A percentile compares a stretch with the other conserved stretches of the same genome.
Conservation (phyloP, 2,797 vertebrate species). For the Echiichthys vipera region DNA sequence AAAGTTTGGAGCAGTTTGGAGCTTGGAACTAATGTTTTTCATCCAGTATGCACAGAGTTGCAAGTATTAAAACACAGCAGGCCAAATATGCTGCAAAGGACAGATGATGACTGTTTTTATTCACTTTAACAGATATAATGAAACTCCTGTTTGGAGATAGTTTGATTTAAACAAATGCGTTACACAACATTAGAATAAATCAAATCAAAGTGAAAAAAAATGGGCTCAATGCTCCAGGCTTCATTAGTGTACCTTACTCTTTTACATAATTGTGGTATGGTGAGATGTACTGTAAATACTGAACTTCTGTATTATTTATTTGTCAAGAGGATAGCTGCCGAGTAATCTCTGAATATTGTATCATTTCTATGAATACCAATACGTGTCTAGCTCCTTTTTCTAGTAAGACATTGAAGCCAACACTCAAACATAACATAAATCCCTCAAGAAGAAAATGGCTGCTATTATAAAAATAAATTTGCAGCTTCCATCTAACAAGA, state of each 20-base stretch:
- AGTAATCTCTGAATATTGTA: slow-evolving; percentile 4
- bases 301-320: not conserved
- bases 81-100: not conserved
- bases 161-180: not conserved
- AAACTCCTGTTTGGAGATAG: not conserved
- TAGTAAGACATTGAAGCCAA: slow-evolving; percentile 38
- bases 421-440: slow-evolving; percentile 51
- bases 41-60: not conserved
- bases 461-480: slow-evolving; percentile 30
- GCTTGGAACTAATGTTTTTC: not conserved
- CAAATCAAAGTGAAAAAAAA: not conserved
- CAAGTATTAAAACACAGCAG: not conserved
- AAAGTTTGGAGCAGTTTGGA: not conserved
- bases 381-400: slow-evolving; percentile 41
- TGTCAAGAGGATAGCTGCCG: not conserved
- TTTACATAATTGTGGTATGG: not conserved
- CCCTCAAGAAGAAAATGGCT: not conserved
- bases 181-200: not conserved
- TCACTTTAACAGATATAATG: not conserved
- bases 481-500: slow-evolving; percentile 22
- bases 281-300: not conserved
- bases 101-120: not conserved
- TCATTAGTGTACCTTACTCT: not conserved
- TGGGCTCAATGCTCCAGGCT: not conserved
- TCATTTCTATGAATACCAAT: slow-evolving; percentile 26